Evolutionary conservation across 2,888 invertebrate genomes (phyloP).

Genomic region (Pediacus dermestoides): DNA sequence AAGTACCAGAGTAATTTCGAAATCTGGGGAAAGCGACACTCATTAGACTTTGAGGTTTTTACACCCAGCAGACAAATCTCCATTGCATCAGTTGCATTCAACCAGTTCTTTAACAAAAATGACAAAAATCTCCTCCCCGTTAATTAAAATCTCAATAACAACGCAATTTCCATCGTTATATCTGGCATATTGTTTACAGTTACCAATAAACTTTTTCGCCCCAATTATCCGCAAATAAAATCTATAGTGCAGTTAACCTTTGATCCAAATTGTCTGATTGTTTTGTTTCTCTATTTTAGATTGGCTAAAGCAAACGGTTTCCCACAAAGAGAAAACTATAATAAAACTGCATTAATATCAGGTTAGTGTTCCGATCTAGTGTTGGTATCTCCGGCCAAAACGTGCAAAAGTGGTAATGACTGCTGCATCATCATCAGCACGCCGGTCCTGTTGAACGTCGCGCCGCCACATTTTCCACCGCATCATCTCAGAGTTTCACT

Average conservation of each 20-base stretch:
- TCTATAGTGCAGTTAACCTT: constrained; percentile 9
- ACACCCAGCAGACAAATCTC: no score
- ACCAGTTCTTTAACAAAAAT: no score
- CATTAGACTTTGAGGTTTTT: no score
- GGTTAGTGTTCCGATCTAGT: constrained; percentile 23
- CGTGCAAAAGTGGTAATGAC: constrained; percentile 20
- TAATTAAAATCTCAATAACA: no score
- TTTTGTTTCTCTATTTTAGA: constrained; percentile 11
- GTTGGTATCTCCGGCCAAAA: constrained; percentile 19
- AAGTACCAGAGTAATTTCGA: no score
- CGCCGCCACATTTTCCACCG: neutral
- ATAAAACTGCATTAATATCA: constrained; percentile 13
- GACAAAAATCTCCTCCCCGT: no score
- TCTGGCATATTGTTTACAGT: constrained; percentile 12
- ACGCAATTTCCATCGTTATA: no score
- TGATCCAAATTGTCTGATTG: constrained; percentile 7
- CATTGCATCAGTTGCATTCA: no score
- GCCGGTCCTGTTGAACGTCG: neutral
- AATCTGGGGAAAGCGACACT: no score
- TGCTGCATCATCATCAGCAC: neutral
- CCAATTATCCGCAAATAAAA: constrained; percentile 6
- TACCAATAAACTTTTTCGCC: constrained; percentile 5
- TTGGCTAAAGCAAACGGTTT: constrained; percentile 11
- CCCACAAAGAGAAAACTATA: constrained; percentile 13
- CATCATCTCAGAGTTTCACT: no score